Base-by-base conservation (phyloP, 1,140 invertebrate genomes). In the Spodoptera frugiperda region DNA sequence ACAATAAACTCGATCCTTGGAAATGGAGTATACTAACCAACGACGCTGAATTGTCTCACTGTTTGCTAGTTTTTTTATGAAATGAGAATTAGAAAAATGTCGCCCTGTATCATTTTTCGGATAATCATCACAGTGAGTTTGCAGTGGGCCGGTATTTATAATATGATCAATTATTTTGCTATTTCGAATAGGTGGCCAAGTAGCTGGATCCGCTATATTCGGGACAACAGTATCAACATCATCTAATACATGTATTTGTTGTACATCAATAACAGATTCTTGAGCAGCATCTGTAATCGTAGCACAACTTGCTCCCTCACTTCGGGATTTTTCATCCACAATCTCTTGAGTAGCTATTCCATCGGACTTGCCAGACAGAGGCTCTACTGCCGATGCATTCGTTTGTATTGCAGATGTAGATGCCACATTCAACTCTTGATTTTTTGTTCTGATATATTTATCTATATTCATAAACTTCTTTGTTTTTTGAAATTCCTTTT, bases 241-340 rank as follows among this genome's bases (percentile, higher is more conserved):
- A 80, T 80, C 81, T 83, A 83, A 57, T 17, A 82, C 51, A 57
- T 81, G 73, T 79, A 72, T 81, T 83, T 81, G 79, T 83, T 82
- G 80, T 80, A 82, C 75, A 82, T 77, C 78, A 83, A n/a, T 19
- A 76, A 78, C 49, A 57, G 73, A 33, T 12, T 81, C 79, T 15
- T 67, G 63, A 67, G 46, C 46, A 67, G 63, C 63, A 67, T 67
- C 44, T 21, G 39, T 67, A 67, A 49, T 67, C 11, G 39, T 67
- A 49, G 15, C 63, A 78, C 71, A 81, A 76, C 76, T 77, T 82
- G 67, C 70, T 15, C 11, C 63, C 44, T 67, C 63, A 67, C 44
- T 67, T 67, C 19, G 46, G 44, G 77, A 83, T 44, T 51, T n/a
- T 78, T 78, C 67, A 39, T 63, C 73, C 70, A 73, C 82, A 77